Conservation (phyloP, 2,888 invertebrate species). For the Campoplex nolae region DNA sequence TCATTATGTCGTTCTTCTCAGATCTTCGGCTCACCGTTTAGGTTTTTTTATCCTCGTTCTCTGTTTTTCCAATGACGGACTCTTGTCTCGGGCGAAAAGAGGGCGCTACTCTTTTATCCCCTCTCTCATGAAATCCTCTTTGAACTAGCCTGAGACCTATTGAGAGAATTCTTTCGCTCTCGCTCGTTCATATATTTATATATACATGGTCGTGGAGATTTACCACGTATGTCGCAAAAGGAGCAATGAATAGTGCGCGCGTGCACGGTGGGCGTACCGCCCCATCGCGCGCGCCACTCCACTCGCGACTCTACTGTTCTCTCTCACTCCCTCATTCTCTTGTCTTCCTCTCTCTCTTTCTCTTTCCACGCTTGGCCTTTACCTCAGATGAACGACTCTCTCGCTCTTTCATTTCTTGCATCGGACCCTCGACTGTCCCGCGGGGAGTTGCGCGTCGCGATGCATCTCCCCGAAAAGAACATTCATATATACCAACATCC, state of each 20-base stretch:
- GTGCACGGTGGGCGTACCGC: slow-evolving; percentile 74
- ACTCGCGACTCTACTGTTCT: slow-evolving; percentile 46
- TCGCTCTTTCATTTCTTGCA: slow-evolving; percentile 41
- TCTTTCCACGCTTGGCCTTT: slow-evolving; percentile 26
- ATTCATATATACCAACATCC: slow-evolving; percentile 1
- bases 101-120: background rate
- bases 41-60: background rate
- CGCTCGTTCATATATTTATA: background rate
- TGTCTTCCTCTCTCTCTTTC: slow-evolving; percentile 23
- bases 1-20: background rate
- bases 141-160: background rate
- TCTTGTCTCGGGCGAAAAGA: background rate
- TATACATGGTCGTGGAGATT: background rate
- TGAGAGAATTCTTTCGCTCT: background rate
- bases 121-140: background rate
- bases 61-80: background rate
- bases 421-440: slow-evolving; percentile 36
- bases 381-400: slow-evolving; percentile 21
- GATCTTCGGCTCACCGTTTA: background rate
- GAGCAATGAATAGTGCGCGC: slow-evolving; percentile 69
- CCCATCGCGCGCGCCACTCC: slow-evolving; percentile 67
- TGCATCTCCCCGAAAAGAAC: slow-evolving; percentile 53
- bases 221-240: slow-evolving; percentile 38
- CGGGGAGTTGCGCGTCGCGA: slow-evolving; percentile 65
- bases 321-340: slow-evolving; percentile 7